phyloP scores from a whole-genome alignment of 2,797 vertebrate genomes.

The Anisognathus igniventris region DNA sequence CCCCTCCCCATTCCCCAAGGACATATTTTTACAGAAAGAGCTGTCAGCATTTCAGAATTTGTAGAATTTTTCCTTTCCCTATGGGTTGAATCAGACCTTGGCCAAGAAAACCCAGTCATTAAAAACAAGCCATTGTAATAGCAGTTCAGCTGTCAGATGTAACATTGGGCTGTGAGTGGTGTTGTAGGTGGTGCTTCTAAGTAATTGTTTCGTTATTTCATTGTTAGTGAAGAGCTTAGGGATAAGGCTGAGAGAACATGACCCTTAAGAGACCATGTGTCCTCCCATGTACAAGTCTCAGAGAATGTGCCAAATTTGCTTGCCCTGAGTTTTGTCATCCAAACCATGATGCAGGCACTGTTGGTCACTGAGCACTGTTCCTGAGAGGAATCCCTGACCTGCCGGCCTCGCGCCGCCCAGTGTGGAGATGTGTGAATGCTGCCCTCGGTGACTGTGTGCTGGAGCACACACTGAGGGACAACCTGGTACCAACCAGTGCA shows the following conservation, averaged over 20 bases:
- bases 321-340: neutral
- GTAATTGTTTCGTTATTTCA: neutral
- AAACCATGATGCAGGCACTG: neutral
- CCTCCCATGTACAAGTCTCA: neutral
- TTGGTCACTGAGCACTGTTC: neutral
- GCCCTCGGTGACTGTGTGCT: neutral
- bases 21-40: neutral
- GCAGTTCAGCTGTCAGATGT: conserved; percentile 28
- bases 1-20: neutral
- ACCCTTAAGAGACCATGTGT: neutral
- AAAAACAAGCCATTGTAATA: conserved; percentile 1
- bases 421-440: neutral
- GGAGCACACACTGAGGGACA: neutral
- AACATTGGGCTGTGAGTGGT: neutral
- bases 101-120: neutral
- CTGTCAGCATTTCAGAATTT: neutral
- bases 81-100: conserved; percentile 26
- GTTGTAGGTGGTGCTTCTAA: neutral
- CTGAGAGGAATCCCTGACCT: neutral
- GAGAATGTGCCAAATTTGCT: neutral
- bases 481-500: neutral
- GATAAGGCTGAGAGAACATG: neutral
- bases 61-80: neutral
- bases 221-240: neutral
- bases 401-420: neutral